phyloP scores from a whole-genome alignment of 2,888 invertebrate species.

The Selenia dentaria region DNA sequence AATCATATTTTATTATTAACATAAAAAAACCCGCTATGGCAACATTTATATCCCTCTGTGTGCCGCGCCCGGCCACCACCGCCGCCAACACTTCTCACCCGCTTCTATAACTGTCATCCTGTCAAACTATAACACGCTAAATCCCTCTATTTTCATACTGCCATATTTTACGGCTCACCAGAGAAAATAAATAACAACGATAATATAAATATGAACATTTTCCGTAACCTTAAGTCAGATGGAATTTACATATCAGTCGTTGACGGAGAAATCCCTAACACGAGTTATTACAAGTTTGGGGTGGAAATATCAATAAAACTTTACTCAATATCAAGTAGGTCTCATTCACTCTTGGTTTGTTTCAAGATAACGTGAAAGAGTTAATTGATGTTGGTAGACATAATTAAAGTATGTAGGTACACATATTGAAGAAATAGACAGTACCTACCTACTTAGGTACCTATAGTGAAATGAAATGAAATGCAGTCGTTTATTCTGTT shows the following conservation, averaged over 20 bases:
- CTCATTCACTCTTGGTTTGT: no score
- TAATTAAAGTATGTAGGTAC: no score
- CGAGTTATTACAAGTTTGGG: constrained; percentile 60
- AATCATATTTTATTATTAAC: no score
- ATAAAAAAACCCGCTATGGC: no score
- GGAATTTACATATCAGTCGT: constrained; percentile 81
- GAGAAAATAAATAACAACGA: constrained; percentile 81
- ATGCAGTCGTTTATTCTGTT: no score
- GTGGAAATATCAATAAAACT: constrained; percentile 57
- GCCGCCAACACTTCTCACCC: constrained; percentile 33
- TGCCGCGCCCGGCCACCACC: background rate
- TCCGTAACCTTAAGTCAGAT: constrained; percentile 64
- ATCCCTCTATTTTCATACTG: constrained; percentile 79
- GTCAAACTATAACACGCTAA: constrained; percentile 76
- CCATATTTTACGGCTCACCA: constrained; percentile 77
- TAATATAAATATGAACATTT: constrained; percentile 78
- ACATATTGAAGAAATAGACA: no score
- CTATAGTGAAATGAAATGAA: no score
- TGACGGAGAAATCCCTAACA: constrained; percentile 72
- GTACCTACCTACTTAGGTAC: no score
- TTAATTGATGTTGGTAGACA: background rate
- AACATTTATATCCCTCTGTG: constrained; percentile 43
- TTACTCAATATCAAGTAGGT: no score
- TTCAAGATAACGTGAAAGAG: background rate
- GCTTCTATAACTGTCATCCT: constrained; percentile 78